These are phyloP conservation scores for Mactra quadrangularis DNA, from an alignment of 1,140 invertebrate species.

Conservation along the genomic window DNA sequence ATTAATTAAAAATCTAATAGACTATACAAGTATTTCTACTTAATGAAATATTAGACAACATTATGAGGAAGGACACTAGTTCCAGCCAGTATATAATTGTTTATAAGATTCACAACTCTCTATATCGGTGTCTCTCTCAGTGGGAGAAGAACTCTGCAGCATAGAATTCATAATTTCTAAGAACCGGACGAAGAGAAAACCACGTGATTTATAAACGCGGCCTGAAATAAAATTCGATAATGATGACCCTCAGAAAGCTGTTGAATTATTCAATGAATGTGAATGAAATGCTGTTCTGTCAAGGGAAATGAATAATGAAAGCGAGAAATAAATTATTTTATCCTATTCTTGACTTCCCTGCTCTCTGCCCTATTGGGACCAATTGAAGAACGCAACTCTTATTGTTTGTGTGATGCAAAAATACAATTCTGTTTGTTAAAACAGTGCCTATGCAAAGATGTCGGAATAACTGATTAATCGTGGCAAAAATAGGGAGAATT, in stretches of 20 bases:
- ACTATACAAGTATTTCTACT: too few species aligned
- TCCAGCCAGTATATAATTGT: too few species aligned
- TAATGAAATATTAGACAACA: too few species aligned
- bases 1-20: too few species aligned
- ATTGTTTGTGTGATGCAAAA: constrained; percentile 56
- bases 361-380: constrained; percentile 28
- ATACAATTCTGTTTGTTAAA: constrained; percentile 26
- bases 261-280: constrained; percentile 62
- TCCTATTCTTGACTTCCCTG: constrained; percentile 44
- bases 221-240: constrained; percentile 31
- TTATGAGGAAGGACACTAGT: too few species aligned
- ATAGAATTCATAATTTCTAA: too few species aligned
- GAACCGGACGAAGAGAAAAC: too few species aligned
- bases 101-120: too few species aligned
- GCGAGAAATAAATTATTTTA: constrained; percentile 64
- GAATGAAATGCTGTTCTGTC: constrained; percentile 54
- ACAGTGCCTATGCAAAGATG: constrained; percentile 8
- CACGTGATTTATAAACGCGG: not conserved
- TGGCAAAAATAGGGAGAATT: too few species aligned
- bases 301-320: constrained; percentile 55
- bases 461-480: too few species aligned
- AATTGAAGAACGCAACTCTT: constrained; percentile 30
- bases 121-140: too few species aligned
- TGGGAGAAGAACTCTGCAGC: too few species aligned
- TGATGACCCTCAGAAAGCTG: constrained; percentile 48